These are phyloP conservation scores for Alligator mississippiensis DNA, from an alignment of 2,113 vertebrate genomes.

Conservation along the genomic window DNA sequence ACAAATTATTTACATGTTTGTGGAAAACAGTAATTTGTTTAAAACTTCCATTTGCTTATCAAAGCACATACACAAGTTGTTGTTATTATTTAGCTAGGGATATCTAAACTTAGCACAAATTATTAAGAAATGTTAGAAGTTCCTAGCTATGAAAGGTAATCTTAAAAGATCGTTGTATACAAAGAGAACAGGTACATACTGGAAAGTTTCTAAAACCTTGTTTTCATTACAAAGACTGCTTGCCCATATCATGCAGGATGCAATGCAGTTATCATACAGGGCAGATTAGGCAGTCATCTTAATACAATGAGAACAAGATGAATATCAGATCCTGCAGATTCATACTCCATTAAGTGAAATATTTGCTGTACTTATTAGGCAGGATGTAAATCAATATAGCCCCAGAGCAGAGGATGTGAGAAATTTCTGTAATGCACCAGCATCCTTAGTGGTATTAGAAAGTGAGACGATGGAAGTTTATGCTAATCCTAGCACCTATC, in stretches of 20 bases:
- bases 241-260: slow-evolving; percentile 27
- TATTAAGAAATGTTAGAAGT: neutral
- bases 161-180: neutral
- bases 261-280: slow-evolving; percentile 30
- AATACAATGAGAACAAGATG: slow-evolving; percentile 46
- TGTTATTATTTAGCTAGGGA: neutral
- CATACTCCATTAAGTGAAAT: slow-evolving; percentile 6
- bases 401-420: slow-evolving; percentile 26
- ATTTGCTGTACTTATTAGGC: neutral
- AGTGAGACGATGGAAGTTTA: neutral
- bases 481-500: neutral
- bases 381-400: slow-evolving; percentile 12
- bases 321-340: slow-evolving; percentile 9
- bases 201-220: neutral
- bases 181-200: neutral
- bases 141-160: neutral
- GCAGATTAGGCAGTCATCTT: slow-evolving; percentile 41
- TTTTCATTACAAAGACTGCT: slow-evolving; percentile 17
- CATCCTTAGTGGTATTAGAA: neutral
- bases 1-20: neutral
- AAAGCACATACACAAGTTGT: neutral
- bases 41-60: neutral
- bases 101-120: neutral
- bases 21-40: neutral
- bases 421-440: neutral